These are phyloP conservation scores for Platyrinchus mystaceus DNA, from an alignment of 2,797 vertebrate genomes.

Conservation along the genomic window DNA sequence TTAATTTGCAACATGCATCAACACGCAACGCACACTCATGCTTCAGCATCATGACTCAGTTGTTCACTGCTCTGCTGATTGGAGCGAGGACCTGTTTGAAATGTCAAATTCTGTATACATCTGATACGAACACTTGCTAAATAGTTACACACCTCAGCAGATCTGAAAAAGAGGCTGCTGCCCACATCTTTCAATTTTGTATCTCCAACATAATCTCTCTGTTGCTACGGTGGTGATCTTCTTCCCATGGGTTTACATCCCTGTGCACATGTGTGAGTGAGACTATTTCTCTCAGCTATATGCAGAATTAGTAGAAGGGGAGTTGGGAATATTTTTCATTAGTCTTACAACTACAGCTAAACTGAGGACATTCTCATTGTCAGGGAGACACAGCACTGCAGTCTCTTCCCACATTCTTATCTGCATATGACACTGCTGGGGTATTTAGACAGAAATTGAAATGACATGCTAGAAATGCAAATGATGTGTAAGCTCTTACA, in stretches of 20 bases:
- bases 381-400: neutral
- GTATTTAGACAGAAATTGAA: constrained; percentile 23
- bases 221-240: neutral
- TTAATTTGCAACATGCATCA: neutral
- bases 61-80: neutral
- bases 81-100: neutral
- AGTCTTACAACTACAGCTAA: neutral
- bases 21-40: neutral
- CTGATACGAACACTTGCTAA: neutral
- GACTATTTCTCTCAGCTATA: neutral
- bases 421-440: neutral
- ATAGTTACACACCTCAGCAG: neutral
- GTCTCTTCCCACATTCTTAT: neutral
- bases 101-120: neutral
- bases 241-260: neutral
- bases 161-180: neutral
- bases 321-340: neutral
- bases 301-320: neutral
- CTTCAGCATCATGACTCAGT: neutral
- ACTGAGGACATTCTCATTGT: neutral
- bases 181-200: neutral
- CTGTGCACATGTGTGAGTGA: neutral
- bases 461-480: constrained; percentile 17
- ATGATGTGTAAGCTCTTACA: neutral
- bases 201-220: neutral